Base-by-base conservation (phyloP, 1,140 invertebrate genomes). In the Meteorus sp. region DNA sequence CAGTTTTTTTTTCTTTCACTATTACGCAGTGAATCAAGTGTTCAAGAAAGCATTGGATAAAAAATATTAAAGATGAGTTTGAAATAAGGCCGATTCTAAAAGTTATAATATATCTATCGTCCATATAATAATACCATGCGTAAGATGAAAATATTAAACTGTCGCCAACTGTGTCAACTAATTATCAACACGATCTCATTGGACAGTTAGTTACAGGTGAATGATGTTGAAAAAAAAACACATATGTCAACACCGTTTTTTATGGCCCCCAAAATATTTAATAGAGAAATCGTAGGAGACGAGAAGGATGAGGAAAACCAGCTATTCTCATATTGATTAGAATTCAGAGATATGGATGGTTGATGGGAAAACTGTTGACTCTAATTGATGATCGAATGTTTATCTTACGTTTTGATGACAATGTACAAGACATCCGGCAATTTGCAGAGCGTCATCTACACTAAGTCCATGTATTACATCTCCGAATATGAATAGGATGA, bases 391-490 rank as follows among this genome's bases (percentile, higher is more conserved):
- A 29, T 29, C 4, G 9, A 29, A n/a, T n/a, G n/a, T 35, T 35
- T 22, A 8, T 9, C 51, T 53, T 39, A 53, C 51, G 20, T 53
- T n/a, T 53, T 53, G n/a, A n/a, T n/a, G n/a, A 41, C 51, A 53
- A 7, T 53, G 27, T 35, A 35, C n/a, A 33, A 53, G 35, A 53
- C 51, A 53, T 53, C 22, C 51, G n/a, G 35, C 51, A 23, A 23
- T 39, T 7, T 39, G 13, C 17, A 37, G 3, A 13, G 35, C 51
- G 5, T 53, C 33, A 53, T 39, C 23, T 19, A 53, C 33, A 9
- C 33, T 53, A 23, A 53, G 23, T 39, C 35, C 51, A 22, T 37
- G 13, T 11, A 22, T 17, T 13, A 22, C 25, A 41, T 6, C n/a
- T 22, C 35, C 19, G 7, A 23, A 23, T 8, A 53, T 22, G 2